These are phyloP conservation scores for Halictus ligatus DNA, from an alignment of 2,888 invertebrate species.

Conservation along the genomic window DNA sequence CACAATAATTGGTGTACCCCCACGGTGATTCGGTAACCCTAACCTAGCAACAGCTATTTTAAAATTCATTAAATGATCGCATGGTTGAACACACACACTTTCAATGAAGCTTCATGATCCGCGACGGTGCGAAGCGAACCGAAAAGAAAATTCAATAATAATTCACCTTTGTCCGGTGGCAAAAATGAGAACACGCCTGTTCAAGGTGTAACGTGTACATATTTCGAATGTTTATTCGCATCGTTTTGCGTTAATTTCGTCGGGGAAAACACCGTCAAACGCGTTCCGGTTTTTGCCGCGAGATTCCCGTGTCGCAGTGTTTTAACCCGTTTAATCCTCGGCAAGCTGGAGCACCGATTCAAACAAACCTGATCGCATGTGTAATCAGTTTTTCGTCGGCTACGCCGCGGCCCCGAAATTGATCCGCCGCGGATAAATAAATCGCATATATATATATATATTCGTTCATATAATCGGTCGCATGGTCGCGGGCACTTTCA, in stretches of 20 bases:
- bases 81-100: no score
- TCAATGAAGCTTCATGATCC: no score
- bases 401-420: not conserved
- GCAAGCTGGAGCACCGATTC: not conserved
- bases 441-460: no score
- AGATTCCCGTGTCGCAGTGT: not conserved
- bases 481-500: not conserved
- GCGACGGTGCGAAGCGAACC: no score
- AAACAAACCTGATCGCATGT: not conserved
- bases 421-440: slow-evolving; percentile 1
- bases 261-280: not conserved
- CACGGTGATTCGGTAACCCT: no score
- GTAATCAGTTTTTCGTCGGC: slow-evolving; percentile 24
- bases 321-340: not conserved
- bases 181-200: not conserved
- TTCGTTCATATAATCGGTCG: not conserved
- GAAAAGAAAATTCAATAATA: no score
- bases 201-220: no score
- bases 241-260: not conserved
- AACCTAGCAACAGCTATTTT: no score
- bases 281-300: not conserved
- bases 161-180: no score
- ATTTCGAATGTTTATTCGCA: not conserved
- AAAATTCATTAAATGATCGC: no score
- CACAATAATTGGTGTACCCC: no score